A percentile compares a stretch with the other conserved stretches of the same genome.
Evolutionary conservation across 2,797 vertebrate species (phyloP).

Genomic region (Chanos chanos): DNA sequence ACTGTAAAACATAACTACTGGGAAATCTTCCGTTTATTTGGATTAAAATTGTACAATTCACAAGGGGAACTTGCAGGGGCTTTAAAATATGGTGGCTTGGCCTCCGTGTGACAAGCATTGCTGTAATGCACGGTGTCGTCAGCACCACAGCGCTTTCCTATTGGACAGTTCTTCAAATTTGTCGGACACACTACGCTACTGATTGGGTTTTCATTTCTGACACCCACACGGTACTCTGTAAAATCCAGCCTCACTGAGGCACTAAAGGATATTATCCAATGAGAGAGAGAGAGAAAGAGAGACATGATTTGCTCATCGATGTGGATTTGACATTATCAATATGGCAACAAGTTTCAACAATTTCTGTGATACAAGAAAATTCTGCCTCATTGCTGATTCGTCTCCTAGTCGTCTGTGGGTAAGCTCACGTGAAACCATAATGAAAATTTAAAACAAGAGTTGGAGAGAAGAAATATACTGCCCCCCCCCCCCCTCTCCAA

Average conservation of each 20-base stretch:
- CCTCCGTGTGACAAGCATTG: constrained; percentile 6
- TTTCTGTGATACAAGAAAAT: neutral
- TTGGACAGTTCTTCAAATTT: constrained; percentile 33
- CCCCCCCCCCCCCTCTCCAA: constrained; percentile 33
- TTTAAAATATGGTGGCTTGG: constrained; percentile 15
- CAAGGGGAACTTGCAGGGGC: constrained; percentile 36
- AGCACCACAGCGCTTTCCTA: constrained; percentile 36
- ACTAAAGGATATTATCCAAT: constrained; percentile 24
- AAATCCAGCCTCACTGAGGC: constrained; percentile 32
- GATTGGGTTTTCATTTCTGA: constrained; percentile 18
- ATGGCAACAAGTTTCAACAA: constrained; percentile 14
- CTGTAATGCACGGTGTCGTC: constrained; percentile 22
- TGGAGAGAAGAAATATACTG: no score
- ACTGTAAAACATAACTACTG: constrained; percentile 8
- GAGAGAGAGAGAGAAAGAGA: constrained; percentile 41
- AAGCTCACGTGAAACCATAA: no score
- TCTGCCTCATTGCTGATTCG: neutral
- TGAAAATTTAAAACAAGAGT: no score
- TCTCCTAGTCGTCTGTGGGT: constrained; percentile 30
- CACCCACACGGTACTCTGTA: constrained; percentile 38
- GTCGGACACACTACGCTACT: constrained; percentile 20
- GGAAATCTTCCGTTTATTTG: constrained; percentile 48
- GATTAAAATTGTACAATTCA: constrained; percentile 41
- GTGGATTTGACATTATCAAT: constrained; percentile 29
- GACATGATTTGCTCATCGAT: constrained; percentile 56